Conservation (phyloP, 2,888 invertebrate genomes). For the Lithosia quadra region DNA sequence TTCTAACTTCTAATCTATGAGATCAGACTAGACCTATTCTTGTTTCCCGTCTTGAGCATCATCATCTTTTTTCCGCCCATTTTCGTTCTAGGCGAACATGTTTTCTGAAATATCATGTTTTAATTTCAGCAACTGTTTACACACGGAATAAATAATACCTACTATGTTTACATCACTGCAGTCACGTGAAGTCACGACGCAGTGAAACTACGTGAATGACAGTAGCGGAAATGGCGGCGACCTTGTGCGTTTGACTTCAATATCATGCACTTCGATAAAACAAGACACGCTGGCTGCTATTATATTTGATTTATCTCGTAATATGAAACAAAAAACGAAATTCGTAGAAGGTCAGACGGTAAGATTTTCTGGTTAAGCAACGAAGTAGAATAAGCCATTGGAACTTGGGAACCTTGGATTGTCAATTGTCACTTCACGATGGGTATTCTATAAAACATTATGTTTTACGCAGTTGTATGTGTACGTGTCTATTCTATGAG, state of each 20-base stretch:
- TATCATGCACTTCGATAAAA: conserved; percentile 33
- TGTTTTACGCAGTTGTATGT: too few species aligned
- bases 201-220: conserved; percentile 59
- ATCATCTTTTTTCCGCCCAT: background rate
- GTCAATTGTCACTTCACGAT: background rate
- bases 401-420: background rate
- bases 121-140: conserved; percentile 30
- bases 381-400: too few species aligned
- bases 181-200: conserved; percentile 37
- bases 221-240: conserved; percentile 54
- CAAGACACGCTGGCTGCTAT: background rate
- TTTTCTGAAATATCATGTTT: conserved; percentile 8
- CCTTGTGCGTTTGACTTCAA: conserved; percentile 63
- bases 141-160: too few species aligned
- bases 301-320: background rate
- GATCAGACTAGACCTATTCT: background rate
- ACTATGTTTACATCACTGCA: conserved; percentile 29
- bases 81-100: background rate
- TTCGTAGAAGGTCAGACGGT: too few species aligned
- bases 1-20: background rate
- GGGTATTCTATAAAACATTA: background rate
- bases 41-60: background rate
- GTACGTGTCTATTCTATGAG: too few species aligned
- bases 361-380: too few species aligned
- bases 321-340: too few species aligned